Base-by-base conservation (phyloP, 2,113 vertebrate species). In the Rhegmatorhina hoffmannsi region DNA sequence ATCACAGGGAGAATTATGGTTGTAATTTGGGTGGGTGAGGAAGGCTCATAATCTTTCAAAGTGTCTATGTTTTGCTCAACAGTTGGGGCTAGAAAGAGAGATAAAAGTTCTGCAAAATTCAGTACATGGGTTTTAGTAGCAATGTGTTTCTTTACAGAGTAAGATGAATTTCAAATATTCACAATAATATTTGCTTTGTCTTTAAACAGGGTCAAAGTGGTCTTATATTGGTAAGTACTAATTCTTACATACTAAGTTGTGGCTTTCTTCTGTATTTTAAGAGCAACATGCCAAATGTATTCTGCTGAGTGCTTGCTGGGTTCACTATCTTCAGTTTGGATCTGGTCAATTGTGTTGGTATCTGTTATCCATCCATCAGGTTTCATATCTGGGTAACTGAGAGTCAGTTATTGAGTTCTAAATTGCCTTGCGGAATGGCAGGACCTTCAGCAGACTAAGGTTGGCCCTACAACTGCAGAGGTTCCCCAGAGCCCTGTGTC, bases 131-230 rank as follows among this genome's bases (percentile, higher is more conserved):
- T 62, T 84, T 67, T 78, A 92, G 31, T 8, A n/a, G 20, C 10
- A 60, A 62, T 76, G 84, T 88, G 17, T 69, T 92, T 84, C 25
- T 96, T 80, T 80, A 55, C 38, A 70, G 36, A 70, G 13, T 46
- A 44, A 77, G 11, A 38, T 69, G 13, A 38, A 3, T 21, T 80
- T 63, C 60, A 89, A 36, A 43, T 77, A 84, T 31, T 74, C 53
- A 91, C 18, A 50, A 8, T 56, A 70, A 60, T 76, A 62, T 92
- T 95, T 88, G 26, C 44, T 84, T 92, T 90, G 95, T 83, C 97
- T 96, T 97, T 94, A 97, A 98, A 94, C 96, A 99, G 99, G 98
- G 69, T 98, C 97, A 62, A 98, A 97, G 95, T 99, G 99, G 99
- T 98, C 98, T 34, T 99, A 99, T 20, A 90, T 89, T 80, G 99